Evolutionary conservation across 2,888 invertebrate species (phyloP).

Genomic region (Nymphalis c-album): DNA sequence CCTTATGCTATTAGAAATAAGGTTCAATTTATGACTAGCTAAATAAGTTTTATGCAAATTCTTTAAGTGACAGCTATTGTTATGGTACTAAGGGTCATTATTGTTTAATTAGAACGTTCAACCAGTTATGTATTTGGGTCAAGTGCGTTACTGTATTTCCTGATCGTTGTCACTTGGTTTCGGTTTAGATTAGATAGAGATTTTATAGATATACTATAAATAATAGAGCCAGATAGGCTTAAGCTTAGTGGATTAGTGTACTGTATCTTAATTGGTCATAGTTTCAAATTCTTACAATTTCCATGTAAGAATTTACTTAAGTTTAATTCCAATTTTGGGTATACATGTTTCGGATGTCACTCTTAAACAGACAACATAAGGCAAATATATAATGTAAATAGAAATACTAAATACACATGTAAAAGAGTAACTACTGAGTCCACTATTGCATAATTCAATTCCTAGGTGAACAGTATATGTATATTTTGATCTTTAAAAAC

Average conservation of each 20-base stretch:
- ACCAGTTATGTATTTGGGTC: slow-evolving; percentile 37
- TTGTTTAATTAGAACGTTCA: slow-evolving; percentile 36
- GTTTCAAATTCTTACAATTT: no score
- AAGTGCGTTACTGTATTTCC: slow-evolving; percentile 42
- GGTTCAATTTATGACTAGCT: slow-evolving; percentile 8
- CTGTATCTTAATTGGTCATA: no score
- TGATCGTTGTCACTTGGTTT: slow-evolving; percentile 34
- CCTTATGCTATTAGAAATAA: slow-evolving; percentile 5
- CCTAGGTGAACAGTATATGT: not conserved
- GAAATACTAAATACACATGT: no score
- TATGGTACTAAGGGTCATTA: slow-evolving; percentile 29
- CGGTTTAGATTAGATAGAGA: slow-evolving; percentile 13
- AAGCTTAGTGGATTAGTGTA: no score
- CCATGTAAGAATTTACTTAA: no score
- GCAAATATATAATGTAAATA: no score
- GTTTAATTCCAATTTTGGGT: no score
- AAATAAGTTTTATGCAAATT: slow-evolving; percentile 14
- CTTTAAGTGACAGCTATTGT: slow-evolving; percentile 33
- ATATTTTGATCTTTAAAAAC: not conserved
- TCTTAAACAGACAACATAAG: no score
- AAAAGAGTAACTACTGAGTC: no score
- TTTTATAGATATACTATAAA: not conserved
- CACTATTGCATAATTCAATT: not conserved
- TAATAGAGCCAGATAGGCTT: not conserved
- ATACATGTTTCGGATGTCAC: no score